These are phyloP conservation scores for Caenorhabditis briggsae DNA, from an alignment of 1,140 invertebrate genomes.

Conservation along the genomic window DNA sequence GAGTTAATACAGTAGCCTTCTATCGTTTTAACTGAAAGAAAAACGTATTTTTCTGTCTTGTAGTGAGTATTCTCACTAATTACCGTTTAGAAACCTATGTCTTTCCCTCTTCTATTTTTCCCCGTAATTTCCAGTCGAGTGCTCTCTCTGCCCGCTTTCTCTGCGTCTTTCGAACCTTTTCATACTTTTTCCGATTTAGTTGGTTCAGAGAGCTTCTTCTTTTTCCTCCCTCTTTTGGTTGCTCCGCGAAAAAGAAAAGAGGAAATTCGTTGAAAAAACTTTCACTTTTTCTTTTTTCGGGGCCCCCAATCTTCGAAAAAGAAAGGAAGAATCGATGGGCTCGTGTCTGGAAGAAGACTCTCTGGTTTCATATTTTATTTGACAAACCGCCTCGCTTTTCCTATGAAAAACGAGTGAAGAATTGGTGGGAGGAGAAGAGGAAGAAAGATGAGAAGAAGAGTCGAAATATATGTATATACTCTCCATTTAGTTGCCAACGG, in stretches of 20 bases:
- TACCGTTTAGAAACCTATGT: background rate
- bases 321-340: constrained; percentile 39
- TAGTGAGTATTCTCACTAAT: constrained; percentile 18
- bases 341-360: constrained; percentile 39
- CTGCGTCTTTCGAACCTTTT: background rate
- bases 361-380: constrained; percentile 56
- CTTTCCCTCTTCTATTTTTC: background rate
- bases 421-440: background rate
- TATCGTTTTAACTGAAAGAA: too few relatives aligned
- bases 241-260: constrained; percentile 6
- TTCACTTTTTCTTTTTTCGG: constrained; percentile 25
- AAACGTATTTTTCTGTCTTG: too few relatives aligned
- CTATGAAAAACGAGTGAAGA: background rate
- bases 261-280: constrained; percentile 53
- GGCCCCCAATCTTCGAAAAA: too few relatives aligned
- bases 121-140: constrained; percentile 52
- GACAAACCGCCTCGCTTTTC: constrained; percentile 11
- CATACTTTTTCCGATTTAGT: background rate
- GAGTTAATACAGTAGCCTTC: too few relatives aligned
- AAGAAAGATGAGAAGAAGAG: background rate
- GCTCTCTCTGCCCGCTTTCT: constrained; percentile 1
- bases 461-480: background rate
- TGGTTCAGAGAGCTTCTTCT: background rate
- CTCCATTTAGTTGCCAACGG: background rate
- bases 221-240: background rate